Conservation (phyloP, 2,888 invertebrate species). For the Drosophila lacicola region DNA sequence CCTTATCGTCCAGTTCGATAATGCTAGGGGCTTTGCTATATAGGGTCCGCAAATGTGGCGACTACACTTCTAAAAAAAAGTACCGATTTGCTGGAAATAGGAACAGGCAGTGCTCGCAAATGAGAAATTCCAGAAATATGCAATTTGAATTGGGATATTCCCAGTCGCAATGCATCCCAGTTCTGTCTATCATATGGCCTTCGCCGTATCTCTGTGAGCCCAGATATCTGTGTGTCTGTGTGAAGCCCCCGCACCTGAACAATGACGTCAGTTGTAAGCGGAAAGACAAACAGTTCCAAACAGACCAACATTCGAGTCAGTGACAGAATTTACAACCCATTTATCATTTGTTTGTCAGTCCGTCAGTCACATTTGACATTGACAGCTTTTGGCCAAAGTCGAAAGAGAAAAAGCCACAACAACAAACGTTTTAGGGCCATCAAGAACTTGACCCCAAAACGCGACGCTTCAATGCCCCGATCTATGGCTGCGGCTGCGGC, state of each 20-base stretch:
- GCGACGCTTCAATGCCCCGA: constrained; percentile 27
- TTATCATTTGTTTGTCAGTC: constrained; percentile 47
- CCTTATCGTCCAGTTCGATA: constrained; percentile 61
- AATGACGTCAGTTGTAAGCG: constrained; percentile 33
- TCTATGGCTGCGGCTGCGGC: constrained; percentile 13
- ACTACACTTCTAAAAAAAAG: not conserved
- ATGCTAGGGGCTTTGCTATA: constrained; percentile 4
- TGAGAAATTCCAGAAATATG: too few relatives aligned
- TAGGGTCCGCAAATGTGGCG: not conserved
- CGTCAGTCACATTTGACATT: constrained; percentile 54
- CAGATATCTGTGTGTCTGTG: not conserved
- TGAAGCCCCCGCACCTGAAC: constrained; percentile 3
- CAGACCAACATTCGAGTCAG: constrained; percentile 6
- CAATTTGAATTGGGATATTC: too few relatives aligned
- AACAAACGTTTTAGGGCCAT: constrained; percentile 39
- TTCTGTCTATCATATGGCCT: too few relatives aligned
- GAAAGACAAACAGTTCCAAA: constrained; percentile 4
- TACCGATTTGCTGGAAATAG: too few relatives aligned
- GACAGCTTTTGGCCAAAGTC: constrained; percentile 54
- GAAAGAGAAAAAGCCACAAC: constrained; percentile 1
- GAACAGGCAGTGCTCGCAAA: too few relatives aligned
- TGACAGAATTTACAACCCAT: constrained; percentile 45
- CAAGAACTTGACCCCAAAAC: constrained; percentile 77
- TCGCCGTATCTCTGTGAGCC: not conserved
- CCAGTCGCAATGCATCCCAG: too few relatives aligned